Percentiles rank a stretch among this genome's conserved stretches.
phyloP scores from a whole-genome alignment of 2,888 invertebrate species.

The Buathra laborator region DNA sequence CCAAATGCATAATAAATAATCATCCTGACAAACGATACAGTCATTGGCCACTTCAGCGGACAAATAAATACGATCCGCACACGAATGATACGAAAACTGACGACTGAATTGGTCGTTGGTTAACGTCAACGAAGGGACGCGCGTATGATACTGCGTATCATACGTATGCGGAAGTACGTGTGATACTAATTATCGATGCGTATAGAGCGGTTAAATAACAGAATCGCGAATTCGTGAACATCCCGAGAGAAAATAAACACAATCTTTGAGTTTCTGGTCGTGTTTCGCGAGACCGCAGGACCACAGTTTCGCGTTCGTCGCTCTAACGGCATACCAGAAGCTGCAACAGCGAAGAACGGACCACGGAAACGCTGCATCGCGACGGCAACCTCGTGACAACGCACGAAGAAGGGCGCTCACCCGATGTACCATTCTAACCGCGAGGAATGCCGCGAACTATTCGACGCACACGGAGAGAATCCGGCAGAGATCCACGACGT shows the following conservation, averaged over 20 bases:
- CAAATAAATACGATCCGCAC: no score
- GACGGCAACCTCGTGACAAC: conserved; percentile 58
- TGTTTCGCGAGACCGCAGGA: no score
- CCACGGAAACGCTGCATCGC: conserved; percentile 30
- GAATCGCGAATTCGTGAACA: neutral
- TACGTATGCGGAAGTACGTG: no score
- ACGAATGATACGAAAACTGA: no score
- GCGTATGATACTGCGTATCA: no score
- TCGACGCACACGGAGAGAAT: conserved; percentile 21
- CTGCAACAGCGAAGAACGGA: neutral
- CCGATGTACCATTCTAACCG: conserved; percentile 5
- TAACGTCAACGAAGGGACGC: no score
- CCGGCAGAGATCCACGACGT: neutral
- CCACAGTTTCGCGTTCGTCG: conserved; percentile 19
- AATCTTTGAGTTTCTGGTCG: no score
- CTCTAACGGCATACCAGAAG: conserved; percentile 53
- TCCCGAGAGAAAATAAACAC: neutral
- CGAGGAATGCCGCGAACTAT: conserved; percentile 53
- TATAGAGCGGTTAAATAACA: neutral
- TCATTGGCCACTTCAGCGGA: no score
- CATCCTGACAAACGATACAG: no score
- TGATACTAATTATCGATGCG: no score
- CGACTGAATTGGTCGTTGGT: no score
- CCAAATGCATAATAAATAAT: neutral
- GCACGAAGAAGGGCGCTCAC: conserved; percentile 34